These are phyloP conservation scores for Acanthisitta chloris DNA, from an alignment of 2,113 vertebrate genomes.

Conservation along the genomic window DNA sequence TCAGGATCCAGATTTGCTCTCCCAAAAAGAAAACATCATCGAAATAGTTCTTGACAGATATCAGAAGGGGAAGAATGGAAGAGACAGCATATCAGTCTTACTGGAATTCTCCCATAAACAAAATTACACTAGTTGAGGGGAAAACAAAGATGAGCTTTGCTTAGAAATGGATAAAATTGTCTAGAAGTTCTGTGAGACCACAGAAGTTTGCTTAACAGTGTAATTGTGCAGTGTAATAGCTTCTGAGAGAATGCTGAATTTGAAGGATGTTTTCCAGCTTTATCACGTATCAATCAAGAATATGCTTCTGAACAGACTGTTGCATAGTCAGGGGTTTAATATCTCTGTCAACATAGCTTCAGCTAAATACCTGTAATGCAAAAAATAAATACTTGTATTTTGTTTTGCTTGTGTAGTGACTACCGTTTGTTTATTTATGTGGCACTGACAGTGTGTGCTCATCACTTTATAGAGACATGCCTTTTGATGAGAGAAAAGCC, in stretches of 20 bases:
- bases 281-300: not conserved
- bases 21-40: not conserved
- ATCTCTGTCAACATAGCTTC: not conserved
- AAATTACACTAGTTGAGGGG: rapidly evolving
- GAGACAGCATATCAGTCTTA: not conserved
- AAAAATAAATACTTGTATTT: too few relatives aligned
- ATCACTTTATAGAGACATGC: not conserved
- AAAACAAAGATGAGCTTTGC: not conserved
- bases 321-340: not conserved
- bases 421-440: not conserved
- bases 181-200: not conserved
- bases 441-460: not conserved
- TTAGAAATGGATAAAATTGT: not conserved
- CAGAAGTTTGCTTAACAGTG: not conserved
- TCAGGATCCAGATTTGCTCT: not conserved
- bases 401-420: not conserved
- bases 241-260: not conserved
- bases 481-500: not conserved
- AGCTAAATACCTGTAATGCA: not conserved
- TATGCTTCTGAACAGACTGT: not conserved
- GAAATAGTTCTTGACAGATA: not conserved
- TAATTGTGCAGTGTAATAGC: not conserved
- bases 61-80: not conserved
- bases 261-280: not conserved
- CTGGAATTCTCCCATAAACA: not conserved